Percentiles rank a stretch among this genome's conserved stretches.
phyloP scores from a whole-genome alignment of 35 echinoderm and acorn worm species.

The Stichopus chloronotus region DNA sequence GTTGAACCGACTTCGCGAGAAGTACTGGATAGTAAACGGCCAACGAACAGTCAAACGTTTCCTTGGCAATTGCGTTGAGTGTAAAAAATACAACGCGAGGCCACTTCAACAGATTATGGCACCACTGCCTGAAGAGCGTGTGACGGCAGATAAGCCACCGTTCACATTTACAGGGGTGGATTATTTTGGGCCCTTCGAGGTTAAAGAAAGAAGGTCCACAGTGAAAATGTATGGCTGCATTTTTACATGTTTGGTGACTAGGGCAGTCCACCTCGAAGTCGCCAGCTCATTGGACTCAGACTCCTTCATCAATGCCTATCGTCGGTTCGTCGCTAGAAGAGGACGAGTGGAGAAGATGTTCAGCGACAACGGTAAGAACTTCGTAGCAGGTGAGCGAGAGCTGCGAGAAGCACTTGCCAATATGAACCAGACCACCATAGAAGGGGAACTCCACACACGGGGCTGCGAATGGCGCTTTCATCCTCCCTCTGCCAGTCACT shows the following conservation, averaged over 20 bases:
- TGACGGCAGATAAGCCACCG: conserved; percentile 51
- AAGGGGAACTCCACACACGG: neutral
- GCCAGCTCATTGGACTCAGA: conserved; percentile 43
- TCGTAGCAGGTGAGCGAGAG: conserved; percentile 60
- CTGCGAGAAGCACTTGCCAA: conserved; percentile 37
- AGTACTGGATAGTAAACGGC: conserved; percentile 52
- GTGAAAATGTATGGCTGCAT: conserved; percentile 50
- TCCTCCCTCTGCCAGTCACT: too few species aligned
- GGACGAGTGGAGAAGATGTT: conserved; percentile 49
- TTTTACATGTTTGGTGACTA: conserved; percentile 41
- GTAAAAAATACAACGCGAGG: conserved; percentile 30
- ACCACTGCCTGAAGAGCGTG: conserved; percentile 9
- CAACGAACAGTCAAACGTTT: neutral
- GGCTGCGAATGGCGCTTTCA: conserved; percentile 51
- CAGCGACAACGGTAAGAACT: conserved; percentile 72
- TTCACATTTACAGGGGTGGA: conserved; percentile 52
- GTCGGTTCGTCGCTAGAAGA: conserved; percentile 52
- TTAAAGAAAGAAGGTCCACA: conserved; percentile 8
- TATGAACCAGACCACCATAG: conserved; percentile 17
- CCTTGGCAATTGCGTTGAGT: neutral
- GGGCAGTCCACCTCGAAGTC: conserved; percentile 53
- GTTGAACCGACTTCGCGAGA: conserved; percentile 18
- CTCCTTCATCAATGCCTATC: conserved; percentile 46
- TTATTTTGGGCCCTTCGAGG: conserved; percentile 56
- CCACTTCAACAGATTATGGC: conserved; percentile 47